Base-by-base conservation (phyloP, 2,888 invertebrate genomes). In the Conchocele bisecta region DNA sequence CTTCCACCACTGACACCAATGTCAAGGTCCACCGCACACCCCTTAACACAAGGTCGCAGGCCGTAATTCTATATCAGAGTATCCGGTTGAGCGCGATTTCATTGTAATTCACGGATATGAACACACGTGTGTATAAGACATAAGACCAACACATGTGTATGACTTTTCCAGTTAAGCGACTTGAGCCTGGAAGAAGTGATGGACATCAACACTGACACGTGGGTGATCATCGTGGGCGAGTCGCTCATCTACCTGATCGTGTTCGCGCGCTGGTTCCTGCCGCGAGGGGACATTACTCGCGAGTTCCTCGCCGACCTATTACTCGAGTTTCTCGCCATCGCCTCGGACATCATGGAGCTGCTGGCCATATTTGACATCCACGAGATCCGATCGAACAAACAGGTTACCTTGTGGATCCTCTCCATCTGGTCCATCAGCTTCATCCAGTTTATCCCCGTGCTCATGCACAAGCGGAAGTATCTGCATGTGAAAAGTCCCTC, bases 251-350 rank as follows among this genome's bases (percentile, higher is more conserved):
- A 75, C 64, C 42, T 69, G 35, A 61, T 80, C 24, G 72, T 79
- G 28, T 70, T 79, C 44, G 75, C 74, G 33, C 60, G 80, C 9
- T 81, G 79, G 76, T 48, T 68, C 17, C 35, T 77, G 41, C 83
- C 80, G 13, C 71, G 80, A 26, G 71, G 79, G 5, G 64, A 76
- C 24, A 82, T 89, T 31, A 85, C 87, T 13, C 76, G 90, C 6
- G 86, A 86, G 79, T 88, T 44, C 81, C 74, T 83, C n/a, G 75
- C 82, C 17, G 75, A 90, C 72, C 81, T 90, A 6, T 78, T 90
- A 31, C 78, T 90, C 29, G 86, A 88, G 59, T 89, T 88, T 74
- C 81, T 90, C 13, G 90, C 86, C 24, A 88, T 89, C 70, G 89
- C 90, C 0, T 85, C 85, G 3, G 85, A 84, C 48, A 84, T 83